Conservation (phyloP, 2,888 invertebrate genomes). For the Villa cingulata region DNA sequence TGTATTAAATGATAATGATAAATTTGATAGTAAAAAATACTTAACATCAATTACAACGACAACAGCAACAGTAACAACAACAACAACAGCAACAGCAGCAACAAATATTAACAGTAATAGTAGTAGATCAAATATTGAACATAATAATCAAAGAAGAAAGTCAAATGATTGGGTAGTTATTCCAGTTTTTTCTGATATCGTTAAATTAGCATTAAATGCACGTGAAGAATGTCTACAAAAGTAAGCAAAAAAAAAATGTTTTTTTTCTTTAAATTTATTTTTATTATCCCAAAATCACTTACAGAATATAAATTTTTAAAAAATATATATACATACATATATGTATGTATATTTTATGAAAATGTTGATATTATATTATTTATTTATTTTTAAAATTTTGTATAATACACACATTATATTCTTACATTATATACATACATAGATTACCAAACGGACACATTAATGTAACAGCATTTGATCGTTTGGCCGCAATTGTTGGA, state of each 20-base stretch:
- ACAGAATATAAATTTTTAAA: no score
- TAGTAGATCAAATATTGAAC: slow-evolving; percentile 10
- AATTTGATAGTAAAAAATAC: slow-evolving; percentile 14
- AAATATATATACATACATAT: no score
- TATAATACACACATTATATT: not conserved
- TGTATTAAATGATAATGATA: slow-evolving; percentile 30
- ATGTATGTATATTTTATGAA: no score
- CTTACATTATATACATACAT: slow-evolving; percentile 19
- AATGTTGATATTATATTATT: not conserved
- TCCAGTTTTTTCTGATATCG: slow-evolving; percentile 37
- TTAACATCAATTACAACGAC: slow-evolving; percentile 7
- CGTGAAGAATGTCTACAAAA: slow-evolving; percentile 34
- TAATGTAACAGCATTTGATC: slow-evolving; percentile 49
- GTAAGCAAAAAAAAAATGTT: no score
- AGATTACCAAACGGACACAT: slow-evolving; percentile 72
- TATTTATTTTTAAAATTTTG: not conserved
- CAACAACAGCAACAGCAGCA: slow-evolving; percentile 11
- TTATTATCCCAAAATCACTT: not conserved
- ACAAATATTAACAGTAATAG: slow-evolving; percentile 2
- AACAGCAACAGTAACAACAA: slow-evolving; percentile 11
- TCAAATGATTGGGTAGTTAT: slow-evolving; percentile 38
- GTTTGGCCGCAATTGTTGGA: slow-evolving; percentile 35
- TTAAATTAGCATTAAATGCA: slow-evolving; percentile 34
- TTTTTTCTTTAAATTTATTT: no score
- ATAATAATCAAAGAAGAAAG: slow-evolving; percentile 17